Conservation (phyloP, 2,113 vertebrate species). For the Edolisoma coerulescens region DNA sequence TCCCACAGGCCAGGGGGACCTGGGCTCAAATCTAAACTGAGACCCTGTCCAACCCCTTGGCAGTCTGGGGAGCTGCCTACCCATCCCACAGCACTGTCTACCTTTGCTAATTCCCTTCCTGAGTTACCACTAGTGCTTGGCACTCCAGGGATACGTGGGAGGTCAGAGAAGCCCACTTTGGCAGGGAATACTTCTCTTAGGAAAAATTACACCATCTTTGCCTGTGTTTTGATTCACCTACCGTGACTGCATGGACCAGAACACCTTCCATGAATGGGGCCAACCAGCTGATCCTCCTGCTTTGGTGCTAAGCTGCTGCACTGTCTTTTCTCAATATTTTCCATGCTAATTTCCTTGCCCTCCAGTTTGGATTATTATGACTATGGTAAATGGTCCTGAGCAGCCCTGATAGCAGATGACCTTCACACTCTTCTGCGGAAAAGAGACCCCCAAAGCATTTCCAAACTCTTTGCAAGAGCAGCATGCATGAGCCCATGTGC, state of each 20-base stretch:
- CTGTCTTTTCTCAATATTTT: not conserved
- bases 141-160: not conserved
- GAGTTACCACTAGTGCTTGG: fast-evolving
- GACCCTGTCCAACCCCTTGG: not conserved
- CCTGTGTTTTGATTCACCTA: not conserved
- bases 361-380: not conserved
- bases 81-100: not conserved
- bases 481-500: fast-evolving
- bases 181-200: not conserved
- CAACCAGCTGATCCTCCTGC: not conserved
- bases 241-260: not conserved
- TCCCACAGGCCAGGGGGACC: not conserved
- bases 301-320: not conserved
- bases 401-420: not conserved
- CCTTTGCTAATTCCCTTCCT: not conserved
- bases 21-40: not conserved
- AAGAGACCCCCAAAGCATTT: not conserved
- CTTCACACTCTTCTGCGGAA: not conserved
- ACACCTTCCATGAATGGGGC: not conserved
- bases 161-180: not conserved
- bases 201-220: not conserved
- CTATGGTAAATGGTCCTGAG: not conserved
- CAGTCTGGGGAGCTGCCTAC: not conserved
- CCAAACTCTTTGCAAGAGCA: not conserved
- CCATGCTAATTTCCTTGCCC: not conserved